Evolutionary conservation across 2,113 vertebrate species (phyloP).

Genomic region (Drymodes brunneopygia): DNA sequence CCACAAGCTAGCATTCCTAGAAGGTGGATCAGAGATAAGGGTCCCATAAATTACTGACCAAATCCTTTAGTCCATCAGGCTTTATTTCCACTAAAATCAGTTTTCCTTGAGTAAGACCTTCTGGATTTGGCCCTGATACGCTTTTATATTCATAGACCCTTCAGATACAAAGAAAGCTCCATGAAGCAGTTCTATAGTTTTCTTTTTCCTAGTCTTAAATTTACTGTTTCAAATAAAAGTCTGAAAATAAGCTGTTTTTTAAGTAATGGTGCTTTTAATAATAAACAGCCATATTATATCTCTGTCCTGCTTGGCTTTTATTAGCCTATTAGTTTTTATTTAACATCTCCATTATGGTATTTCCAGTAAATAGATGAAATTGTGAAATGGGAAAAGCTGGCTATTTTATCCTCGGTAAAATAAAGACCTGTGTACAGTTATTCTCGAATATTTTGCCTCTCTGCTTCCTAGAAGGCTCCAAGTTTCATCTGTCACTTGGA

Average conservation of each 20-base stretch:
- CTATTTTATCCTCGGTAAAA: background rate
- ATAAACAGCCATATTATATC: background rate
- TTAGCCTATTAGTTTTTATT: slow-evolving; percentile 8
- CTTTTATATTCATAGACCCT: slow-evolving; percentile 46
- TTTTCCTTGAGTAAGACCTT: slow-evolving; percentile 32
- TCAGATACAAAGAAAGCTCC: background rate
- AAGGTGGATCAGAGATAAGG: slow-evolving; percentile 59
- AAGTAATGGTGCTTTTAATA: background rate
- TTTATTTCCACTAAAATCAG: slow-evolving; percentile 63
- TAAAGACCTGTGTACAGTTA: background rate
- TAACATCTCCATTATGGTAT: background rate
- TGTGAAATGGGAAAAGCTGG: background rate
- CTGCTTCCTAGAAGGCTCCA: background rate
- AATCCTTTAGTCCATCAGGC: slow-evolving; percentile 57
- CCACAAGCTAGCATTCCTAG: slow-evolving; percentile 47
- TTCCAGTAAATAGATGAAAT: slow-evolving; percentile 11
- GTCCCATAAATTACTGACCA: slow-evolving; percentile 49
- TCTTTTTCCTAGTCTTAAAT: background rate
- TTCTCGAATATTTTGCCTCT: background rate
- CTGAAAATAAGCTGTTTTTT: background rate
- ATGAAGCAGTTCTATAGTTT: background rate
- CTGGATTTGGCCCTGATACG: slow-evolving; percentile 2
- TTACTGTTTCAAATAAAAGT: background rate
- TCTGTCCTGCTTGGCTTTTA: background rate
- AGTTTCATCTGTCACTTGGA: slow-evolving; percentile 18